Base-by-base conservation (phyloP, 1,140 invertebrate genomes). In the Bombus vancouverensis region DNA sequence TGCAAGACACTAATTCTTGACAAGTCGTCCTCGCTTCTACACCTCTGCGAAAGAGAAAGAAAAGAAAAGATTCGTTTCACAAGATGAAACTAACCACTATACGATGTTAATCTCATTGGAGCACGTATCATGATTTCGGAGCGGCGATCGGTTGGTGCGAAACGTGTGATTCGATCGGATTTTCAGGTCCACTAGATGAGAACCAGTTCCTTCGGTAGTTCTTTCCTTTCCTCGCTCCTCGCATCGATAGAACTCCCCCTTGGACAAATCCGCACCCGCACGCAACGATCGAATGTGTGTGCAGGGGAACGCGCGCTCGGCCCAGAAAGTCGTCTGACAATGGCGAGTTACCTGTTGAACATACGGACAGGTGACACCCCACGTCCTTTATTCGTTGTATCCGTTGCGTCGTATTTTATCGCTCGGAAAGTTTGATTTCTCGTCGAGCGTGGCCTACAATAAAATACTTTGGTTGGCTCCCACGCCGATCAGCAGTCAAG, bases 321-420 rank as follows among this genome's bases (percentile, higher is more conserved):
- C 25, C 28, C 66, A 72, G 77, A 86, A 80, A 88, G 88, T 85
- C 87, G 83, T 62, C 88, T 32, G 79, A 93, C 92, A 93, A 93
- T 93, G 83, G 83, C 72, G 72, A 84, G 85, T 94, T 94, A 95
- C 94, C 93, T 95, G 94, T 94, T 94, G 93, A 93, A 87, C 91
- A 92, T 90, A 92, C 89, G 76, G 93, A 94, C 94, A 95, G 94
- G 94, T 95, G 94, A 95, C 94, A 93, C 89, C 88, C 87, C 42
- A 62, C 57, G 85, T 89, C 66, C 89, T 93, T 93, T 91, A 89
- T 88, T 75, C 83, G 65, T 34, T 73, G 79, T 92, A 93, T 92
- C 91, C 91, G 91, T 95, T 62, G 92, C 91, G 89, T 93, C 92
- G 93, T 92, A 92, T 92, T 90, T 84, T 84, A 79, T 84, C 76